A percentile compares a stretch with the other conserved stretches of the same genome.
These are phyloP conservation scores for Prorops nasuta DNA, from an alignment of 1,140 invertebrate genomes.

Conservation along the genomic window DNA sequence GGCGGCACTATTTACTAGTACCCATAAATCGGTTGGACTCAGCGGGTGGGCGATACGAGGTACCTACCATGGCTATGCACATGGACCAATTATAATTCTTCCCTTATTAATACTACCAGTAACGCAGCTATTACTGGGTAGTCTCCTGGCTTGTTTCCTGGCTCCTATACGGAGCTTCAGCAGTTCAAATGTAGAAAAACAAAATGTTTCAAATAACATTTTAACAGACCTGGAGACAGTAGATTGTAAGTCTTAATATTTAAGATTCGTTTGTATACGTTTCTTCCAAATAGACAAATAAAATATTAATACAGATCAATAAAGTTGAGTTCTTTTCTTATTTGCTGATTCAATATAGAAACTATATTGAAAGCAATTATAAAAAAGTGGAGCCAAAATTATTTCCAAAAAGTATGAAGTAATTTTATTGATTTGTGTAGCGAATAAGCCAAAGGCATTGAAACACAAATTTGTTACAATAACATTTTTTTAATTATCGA, in stretches of 20 bases:
- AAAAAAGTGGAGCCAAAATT: conserved; percentile 16
- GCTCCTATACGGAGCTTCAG: conserved; percentile 15
- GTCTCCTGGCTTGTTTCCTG: conserved; percentile 47
- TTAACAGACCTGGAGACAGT: background rate
- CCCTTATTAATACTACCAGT: conserved; percentile 47
- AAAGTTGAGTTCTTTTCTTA: background rate
- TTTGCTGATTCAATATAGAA: background rate
- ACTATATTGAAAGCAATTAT: background rate
- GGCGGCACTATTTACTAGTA: conserved; percentile 47
- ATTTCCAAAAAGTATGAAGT: conserved; percentile 24
- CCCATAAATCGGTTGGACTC: conserved; percentile 48
- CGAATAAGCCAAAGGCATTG: conserved; percentile 15
- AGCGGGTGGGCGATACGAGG: conserved; percentile 48
- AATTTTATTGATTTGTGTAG: conserved; percentile 25
- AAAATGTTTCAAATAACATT: background rate
- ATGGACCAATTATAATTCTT: conserved; percentile 45
- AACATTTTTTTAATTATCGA: conserved; percentile 17
- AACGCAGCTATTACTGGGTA: conserved; percentile 48
- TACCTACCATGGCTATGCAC: conserved; percentile 43
- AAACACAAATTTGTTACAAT: conserved; percentile 10
- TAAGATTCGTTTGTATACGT: no score
- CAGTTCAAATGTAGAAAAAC: background rate
- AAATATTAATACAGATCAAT: no score
- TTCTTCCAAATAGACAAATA: no score
- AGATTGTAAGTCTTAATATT: no score